These are phyloP conservation scores for Okamejei kenojei DNA, from an alignment of 2,797 vertebrate species.

Conservation along the genomic window DNA sequence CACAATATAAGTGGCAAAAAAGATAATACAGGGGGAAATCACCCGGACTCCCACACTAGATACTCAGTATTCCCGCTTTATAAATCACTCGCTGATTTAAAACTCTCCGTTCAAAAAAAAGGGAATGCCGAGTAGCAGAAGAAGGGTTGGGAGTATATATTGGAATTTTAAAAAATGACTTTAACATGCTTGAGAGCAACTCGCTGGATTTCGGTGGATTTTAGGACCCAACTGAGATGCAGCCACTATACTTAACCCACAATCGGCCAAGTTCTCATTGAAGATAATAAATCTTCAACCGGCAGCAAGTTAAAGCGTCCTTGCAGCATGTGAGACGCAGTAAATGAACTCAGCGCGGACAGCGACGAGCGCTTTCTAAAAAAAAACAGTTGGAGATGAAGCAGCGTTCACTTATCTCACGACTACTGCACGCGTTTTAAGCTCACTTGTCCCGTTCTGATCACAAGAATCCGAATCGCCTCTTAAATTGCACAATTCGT, in stretches of 20 bases:
- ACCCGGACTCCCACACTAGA: not conserved
- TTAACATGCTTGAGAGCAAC: not conserved
- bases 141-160: not conserved
- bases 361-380: not conserved
- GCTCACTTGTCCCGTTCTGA: conserved; percentile 20
- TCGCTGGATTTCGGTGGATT: not conserved
- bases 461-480: conserved; percentile 11
- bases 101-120: not conserved
- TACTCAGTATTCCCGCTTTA: not conserved
- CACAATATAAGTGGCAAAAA: not conserved
- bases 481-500: conserved; percentile 24
- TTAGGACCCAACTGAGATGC: conserved; percentile 20
- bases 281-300: not conserved
- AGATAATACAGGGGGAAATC: not conserved
- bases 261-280: not conserved
- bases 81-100: not conserved
- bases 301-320: not conserved
- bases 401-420: not conserved
- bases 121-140: no score
- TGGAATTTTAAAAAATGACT: not conserved
- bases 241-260: not conserved
- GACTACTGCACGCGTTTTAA: not conserved
- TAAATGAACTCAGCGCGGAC: conserved; percentile 11
- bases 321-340: not conserved
- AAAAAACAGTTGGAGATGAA: conserved; percentile 5